Conservation (phyloP, 2,797 vertebrate genomes). For the Gallinago stenura region DNA sequence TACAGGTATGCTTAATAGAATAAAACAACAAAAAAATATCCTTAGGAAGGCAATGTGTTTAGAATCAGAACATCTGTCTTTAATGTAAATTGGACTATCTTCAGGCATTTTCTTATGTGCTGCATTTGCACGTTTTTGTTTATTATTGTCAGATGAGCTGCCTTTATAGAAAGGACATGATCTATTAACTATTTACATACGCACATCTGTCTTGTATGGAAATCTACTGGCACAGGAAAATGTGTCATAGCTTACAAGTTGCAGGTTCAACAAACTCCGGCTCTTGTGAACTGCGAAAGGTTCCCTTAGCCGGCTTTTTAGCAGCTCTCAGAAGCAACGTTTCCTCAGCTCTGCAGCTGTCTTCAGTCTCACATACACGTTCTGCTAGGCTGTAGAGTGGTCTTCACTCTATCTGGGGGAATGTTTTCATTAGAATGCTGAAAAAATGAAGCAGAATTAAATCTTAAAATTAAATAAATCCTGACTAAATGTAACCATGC, state of each 20-base stretch:
- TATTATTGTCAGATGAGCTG: constrained; percentile 11
- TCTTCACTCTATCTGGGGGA: neutral
- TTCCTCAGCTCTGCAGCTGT: neutral
- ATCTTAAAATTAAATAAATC: neutral
- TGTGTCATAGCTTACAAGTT: neutral
- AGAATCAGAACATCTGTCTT: neutral
- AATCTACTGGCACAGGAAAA: neutral
- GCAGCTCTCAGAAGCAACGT: neutral
- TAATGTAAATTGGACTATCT: neutral
- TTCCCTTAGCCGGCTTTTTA: neutral
- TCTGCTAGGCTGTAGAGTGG: neutral
- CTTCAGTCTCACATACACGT: neutral
- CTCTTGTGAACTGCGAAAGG: neutral
- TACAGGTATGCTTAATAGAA: neutral
- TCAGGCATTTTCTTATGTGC: neutral
- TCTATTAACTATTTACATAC: constrained; percentile 36
- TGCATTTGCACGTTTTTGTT: neutral
- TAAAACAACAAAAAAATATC: neutral
- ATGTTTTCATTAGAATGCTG: neutral
- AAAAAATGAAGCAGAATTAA: neutral
- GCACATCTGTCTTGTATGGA: constrained; percentile 5
- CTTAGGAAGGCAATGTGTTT: neutral
- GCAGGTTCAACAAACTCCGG: neutral
- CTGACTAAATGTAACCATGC: neutral
- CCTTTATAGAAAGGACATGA: neutral